Percentiles rank a stretch among this genome's conserved stretches.
These are phyloP conservation scores for Mythimna impura DNA, from an alignment of 2,888 invertebrate genomes.

Conservation along the genomic window DNA sequence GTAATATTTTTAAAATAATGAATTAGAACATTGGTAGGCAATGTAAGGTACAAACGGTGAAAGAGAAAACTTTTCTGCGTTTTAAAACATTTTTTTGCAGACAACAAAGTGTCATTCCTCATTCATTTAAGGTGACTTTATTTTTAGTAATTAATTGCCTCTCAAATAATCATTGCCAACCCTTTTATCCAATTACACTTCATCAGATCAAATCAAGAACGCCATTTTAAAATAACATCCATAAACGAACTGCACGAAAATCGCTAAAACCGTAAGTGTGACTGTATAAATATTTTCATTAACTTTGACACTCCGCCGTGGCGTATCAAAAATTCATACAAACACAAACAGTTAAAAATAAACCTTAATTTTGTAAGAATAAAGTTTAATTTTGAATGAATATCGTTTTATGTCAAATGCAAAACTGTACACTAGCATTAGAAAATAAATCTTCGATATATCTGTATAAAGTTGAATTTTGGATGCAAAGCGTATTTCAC, in stretches of 20 bases:
- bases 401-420: conserved; percentile 12
- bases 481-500: neutral
- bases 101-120: neutral
- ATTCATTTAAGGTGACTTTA: neutral
- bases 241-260: conserved; percentile 20
- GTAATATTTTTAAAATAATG: too few species aligned
- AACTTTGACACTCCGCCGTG: conserved; percentile 44
- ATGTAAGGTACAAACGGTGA: neutral
- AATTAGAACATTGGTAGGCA: neutral
- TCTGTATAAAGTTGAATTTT: conserved; percentile 16
- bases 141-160: neutral
- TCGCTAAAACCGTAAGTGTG: conserved; percentile 38
- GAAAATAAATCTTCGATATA: conserved; percentile 28
- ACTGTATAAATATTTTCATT: conserved; percentile 58
- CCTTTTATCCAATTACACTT: conserved; percentile 11
- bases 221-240: conserved; percentile 10
- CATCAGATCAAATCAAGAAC: neutral
- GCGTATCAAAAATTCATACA: conserved; percentile 47
- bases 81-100: neutral
- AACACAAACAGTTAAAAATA: neutral
- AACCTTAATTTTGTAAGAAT: neutral
- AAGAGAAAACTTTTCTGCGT: too few species aligned
- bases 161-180: neutral
- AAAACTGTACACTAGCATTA: conserved; percentile 73
- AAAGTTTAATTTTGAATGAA: conserved; percentile 13